A percentile compares a stretch with the other conserved stretches of the same genome.
Conservation (phyloP, 2,113 vertebrate species). For the Apus apus region DNA sequence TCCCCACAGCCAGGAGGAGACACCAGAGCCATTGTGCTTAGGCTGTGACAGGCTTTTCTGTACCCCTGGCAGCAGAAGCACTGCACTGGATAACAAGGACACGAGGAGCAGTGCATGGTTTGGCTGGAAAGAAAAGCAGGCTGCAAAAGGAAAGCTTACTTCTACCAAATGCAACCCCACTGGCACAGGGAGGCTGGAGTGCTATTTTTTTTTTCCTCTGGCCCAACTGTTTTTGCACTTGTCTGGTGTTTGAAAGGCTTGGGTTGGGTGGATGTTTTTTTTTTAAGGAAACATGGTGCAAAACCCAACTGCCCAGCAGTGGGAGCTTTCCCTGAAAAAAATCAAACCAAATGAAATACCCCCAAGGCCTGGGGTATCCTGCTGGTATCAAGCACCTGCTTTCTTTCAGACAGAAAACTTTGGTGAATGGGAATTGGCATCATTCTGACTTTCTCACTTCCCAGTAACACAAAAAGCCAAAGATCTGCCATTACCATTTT, state of each 20-base stretch:
- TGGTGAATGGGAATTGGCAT: neutral
- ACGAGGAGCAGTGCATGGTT: neutral
- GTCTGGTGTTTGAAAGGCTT: neutral
- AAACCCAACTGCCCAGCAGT: neutral
- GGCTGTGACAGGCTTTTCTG: neutral
- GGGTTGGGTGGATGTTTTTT: neutral
- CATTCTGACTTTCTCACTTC: neutral
- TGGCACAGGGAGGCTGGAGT: neutral
- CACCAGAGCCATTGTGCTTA: neutral
- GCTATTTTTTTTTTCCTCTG: neutral
- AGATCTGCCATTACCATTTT: neutral
- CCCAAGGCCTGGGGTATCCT: neutral
- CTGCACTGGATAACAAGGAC: neutral
- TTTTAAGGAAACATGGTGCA: neutral
- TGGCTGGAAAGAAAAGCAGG: neutral
- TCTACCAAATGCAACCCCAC: neutral
- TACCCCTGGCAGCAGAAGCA: too few relatives aligned
- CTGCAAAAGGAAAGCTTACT: neutral
- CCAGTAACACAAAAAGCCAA: neutral
- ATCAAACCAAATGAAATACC: neutral
- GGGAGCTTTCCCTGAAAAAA: neutral
- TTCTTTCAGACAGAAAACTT: neutral
- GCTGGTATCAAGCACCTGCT: neutral
- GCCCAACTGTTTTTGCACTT: neutral
- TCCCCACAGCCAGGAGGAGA: neutral